A percentile compares a stretch with the other conserved stretches of the same genome.
phyloP scores from a whole-genome alignment of 2,113 vertebrate genomes.

The Pelecanoides urinatrix region DNA sequence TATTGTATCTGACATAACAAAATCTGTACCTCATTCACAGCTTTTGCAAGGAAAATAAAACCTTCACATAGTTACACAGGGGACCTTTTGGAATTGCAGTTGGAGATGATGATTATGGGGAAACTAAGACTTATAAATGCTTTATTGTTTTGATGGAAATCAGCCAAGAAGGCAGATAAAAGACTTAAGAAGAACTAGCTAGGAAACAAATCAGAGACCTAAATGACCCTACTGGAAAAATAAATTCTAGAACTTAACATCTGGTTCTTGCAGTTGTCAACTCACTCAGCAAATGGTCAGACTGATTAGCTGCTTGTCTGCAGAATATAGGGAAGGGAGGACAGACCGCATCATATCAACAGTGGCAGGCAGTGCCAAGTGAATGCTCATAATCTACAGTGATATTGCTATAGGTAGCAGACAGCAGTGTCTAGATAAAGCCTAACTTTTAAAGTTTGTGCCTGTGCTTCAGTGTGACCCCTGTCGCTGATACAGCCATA shows the following conservation, averaged over 20 bases:
- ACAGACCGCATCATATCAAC: neutral
- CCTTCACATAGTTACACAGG: neutral
- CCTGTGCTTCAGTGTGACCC: neutral
- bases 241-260: slow-evolving; percentile 34
- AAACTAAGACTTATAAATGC: slow-evolving; percentile 6
- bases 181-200: slow-evolving; percentile 38
- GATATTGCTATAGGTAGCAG: neutral
- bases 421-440: neutral
- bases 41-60: slow-evolving; percentile 41
- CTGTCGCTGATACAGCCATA: neutral
- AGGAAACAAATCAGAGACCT: slow-evolving; percentile 54
- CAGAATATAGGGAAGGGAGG: neutral
- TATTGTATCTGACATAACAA: slow-evolving; percentile 21
- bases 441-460: neutral
- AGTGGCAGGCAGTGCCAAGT: neutral
- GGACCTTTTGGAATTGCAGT: slow-evolving; percentile 20
- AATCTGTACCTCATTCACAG: neutral
- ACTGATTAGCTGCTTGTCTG: slow-evolving; percentile 24
- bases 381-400: neutral
- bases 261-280: slow-evolving; percentile 55
- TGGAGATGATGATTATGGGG: neutral
- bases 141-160: slow-evolving; percentile 31
- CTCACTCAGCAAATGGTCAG: slow-evolving; percentile 27
- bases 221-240: slow-evolving; percentile 51
- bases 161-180: slow-evolving; percentile 52